phyloP scores from a whole-genome alignment of 2,113 vertebrate species.

The Menidia beryllina region DNA sequence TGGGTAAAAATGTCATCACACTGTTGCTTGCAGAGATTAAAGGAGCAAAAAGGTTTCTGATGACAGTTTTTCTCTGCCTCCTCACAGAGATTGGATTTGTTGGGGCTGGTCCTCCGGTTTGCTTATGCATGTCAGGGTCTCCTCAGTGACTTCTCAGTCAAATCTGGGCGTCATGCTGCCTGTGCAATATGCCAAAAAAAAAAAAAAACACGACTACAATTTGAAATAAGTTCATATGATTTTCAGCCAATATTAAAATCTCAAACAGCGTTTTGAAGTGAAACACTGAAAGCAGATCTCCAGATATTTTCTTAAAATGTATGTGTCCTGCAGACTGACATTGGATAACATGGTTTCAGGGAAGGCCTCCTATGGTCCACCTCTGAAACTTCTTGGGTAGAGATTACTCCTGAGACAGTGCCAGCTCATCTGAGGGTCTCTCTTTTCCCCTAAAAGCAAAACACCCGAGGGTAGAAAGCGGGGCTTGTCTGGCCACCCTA shows the following conservation, averaged over 20 bases:
- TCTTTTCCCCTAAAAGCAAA: constrained; percentile 71
- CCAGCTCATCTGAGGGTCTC: constrained; percentile 71
- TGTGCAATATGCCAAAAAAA: constrained; percentile 32
- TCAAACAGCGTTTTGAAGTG: constrained; percentile 52
- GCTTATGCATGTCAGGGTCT: constrained; percentile 18
- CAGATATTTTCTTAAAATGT: constrained; percentile 51
- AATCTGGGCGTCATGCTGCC: constrained; percentile 35
- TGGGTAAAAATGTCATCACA: constrained; percentile 55
- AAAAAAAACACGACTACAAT: constrained; percentile 34
- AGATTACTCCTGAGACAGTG: constrained; percentile 76
- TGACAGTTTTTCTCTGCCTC: constrained; percentile 71
- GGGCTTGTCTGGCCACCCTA: constrained; percentile 71
- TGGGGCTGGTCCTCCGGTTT: constrained; percentile 36
- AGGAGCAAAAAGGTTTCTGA: constrained; percentile 55
- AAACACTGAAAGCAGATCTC: constrained; percentile 30
- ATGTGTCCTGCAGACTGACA: constrained; percentile 32
- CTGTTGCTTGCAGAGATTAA: constrained; percentile 42
- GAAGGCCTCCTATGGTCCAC: constrained; percentile 56
- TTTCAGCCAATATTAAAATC: constrained; percentile 54
- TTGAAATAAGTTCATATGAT: constrained; percentile 35
- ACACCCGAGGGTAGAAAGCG: constrained; percentile 68
- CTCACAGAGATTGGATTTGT: constrained; percentile 33
- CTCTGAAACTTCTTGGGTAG: constrained; percentile 69
- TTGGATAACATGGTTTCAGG: constrained; percentile 39
- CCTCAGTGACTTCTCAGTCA: constrained; percentile 26